phyloP scores from a whole-genome alignment of 2,113 vertebrate species.

The Ariopsis seemanni region DNA sequence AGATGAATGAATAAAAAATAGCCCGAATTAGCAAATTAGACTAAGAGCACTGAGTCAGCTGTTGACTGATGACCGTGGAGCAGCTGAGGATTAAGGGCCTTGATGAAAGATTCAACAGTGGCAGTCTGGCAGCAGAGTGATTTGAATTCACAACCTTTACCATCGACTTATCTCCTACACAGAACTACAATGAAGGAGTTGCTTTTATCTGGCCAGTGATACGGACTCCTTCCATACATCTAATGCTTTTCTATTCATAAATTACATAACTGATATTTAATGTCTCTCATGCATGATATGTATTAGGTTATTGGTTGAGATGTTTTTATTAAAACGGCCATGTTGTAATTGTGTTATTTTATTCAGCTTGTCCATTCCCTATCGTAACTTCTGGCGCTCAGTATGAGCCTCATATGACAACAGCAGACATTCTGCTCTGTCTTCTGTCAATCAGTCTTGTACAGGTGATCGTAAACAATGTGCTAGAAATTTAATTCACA shows the following conservation, averaged over 20 bases:
- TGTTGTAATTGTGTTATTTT: neutral
- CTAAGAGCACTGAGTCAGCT: neutral
- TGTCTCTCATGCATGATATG: neutral
- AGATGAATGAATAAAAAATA: neutral
- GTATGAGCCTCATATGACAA: constrained; percentile 1
- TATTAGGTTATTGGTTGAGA: neutral
- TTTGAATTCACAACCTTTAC: neutral
- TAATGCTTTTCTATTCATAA: neutral
- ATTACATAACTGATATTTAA: neutral
- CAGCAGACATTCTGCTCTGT: constrained; percentile 3
- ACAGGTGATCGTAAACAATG: constrained; percentile 2
- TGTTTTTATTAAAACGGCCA: neutral
- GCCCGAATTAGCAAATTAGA: neutral
- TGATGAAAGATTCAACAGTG: neutral
- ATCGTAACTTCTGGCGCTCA: neutral
- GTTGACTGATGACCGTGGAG: neutral
- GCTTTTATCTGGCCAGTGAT: neutral
- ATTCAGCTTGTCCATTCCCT: neutral
- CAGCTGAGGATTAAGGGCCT: neutral
- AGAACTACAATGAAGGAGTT: neutral
- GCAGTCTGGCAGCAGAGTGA: neutral
- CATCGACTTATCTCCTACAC: neutral
- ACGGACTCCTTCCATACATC: neutral
- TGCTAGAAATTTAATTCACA: neutral
- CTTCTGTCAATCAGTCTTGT: neutral